Evolutionary conservation across 2,797 vertebrate species (phyloP).

Genomic region (Cynopterus sphinx): DNA sequence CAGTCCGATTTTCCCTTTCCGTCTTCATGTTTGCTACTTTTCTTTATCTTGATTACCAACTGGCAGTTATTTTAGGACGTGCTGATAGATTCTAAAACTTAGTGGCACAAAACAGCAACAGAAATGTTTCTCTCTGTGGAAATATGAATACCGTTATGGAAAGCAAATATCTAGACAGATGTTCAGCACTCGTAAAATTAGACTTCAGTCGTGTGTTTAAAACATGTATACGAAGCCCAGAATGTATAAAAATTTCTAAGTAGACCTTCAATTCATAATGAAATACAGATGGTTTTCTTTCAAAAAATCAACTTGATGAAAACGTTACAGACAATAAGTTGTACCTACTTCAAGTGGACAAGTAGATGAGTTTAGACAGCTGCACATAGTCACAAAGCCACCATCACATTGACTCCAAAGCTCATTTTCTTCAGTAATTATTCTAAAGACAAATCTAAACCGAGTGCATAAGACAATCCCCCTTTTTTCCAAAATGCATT

Average conservation of each 20-base stretch:
- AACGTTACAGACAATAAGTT: not conserved
- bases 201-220: not conserved
- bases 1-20: conserved; percentile 45
- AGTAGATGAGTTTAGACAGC: not conserved
- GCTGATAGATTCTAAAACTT: conserved; percentile 67
- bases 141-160: not conserved
- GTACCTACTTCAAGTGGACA: not conserved
- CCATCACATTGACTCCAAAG: not conserved
- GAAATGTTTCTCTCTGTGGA: conserved; percentile 19
- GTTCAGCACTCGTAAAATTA: not conserved
- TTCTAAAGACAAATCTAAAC: not conserved
- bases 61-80: conserved; percentile 51
- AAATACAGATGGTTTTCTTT: not conserved
- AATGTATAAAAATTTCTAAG: not conserved
- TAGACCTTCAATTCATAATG: not conserved
- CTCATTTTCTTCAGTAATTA: not conserved
- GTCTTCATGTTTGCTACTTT: conserved; percentile 43
- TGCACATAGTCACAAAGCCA: not conserved
- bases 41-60: conserved; percentile 37
- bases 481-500: not conserved
- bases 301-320: not conserved
- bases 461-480: not conserved
- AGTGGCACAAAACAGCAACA: not conserved
- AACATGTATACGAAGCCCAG: not conserved
- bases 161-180: not conserved